phyloP scores from a whole-genome alignment of 2,888 invertebrate genomes.

The Andricus curvator region DNA sequence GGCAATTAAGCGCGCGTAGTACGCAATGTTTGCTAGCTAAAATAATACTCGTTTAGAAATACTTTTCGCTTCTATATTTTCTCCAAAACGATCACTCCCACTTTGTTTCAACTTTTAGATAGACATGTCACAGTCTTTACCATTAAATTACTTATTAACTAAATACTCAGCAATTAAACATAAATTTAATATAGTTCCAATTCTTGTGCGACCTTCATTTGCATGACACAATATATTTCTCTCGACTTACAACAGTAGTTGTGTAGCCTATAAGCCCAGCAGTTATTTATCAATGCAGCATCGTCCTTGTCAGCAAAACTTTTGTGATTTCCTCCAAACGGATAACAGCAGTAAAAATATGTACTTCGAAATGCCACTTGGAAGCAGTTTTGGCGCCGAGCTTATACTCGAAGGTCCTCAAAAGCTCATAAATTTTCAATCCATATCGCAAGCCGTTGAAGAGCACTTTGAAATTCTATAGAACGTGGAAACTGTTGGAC shows the following conservation, averaged over 20 bases:
- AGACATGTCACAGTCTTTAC: too few relatives aligned
- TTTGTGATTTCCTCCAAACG: not conserved
- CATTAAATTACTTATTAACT: too few relatives aligned
- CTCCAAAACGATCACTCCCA: too few relatives aligned
- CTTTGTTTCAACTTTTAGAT: too few relatives aligned
- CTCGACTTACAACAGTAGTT: not conserved
- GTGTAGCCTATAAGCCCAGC: not conserved
- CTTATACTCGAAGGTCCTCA: not conserved
- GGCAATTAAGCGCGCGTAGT: too few relatives aligned
- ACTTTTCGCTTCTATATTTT: too few relatives aligned
- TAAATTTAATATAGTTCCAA: too few relatives aligned
- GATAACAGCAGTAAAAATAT: constrained; percentile 1
- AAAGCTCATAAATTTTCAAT: constrained; percentile 1
- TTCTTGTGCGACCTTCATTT: too few relatives aligned
- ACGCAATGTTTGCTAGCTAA: too few relatives aligned
- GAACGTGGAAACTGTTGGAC: not conserved
- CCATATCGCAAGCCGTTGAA: not conserved
- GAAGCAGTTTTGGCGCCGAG: constrained; percentile 3
- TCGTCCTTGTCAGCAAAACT: not conserved
- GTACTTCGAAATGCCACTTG: constrained; percentile 3
- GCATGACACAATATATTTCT: too few relatives aligned
- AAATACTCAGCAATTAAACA: too few relatives aligned
- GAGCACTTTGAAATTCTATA: constrained; percentile 10
- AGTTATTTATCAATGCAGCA: constrained; percentile 11
- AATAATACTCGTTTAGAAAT: too few relatives aligned